These are phyloP conservation scores for Drosophila cognata DNA, from an alignment of 2,888 invertebrate species.

Conservation along the genomic window DNA sequence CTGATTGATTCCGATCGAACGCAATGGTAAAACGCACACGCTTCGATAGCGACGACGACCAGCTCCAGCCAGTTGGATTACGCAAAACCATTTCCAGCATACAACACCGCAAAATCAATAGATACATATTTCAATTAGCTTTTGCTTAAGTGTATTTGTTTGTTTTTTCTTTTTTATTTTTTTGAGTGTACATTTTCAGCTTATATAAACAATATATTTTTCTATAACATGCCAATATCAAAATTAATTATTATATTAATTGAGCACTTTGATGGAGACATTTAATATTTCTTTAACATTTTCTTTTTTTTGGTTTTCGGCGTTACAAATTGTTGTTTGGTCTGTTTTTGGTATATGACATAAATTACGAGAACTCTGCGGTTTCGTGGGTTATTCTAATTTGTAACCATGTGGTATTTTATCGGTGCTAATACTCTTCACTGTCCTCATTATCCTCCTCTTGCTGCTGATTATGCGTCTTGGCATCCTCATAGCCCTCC, in stretches of 20 bases:
- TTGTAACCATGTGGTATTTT: not conserved
- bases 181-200: constrained; percentile 17
- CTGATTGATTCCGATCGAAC: constrained; percentile 80
- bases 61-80: constrained; percentile 45
- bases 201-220: constrained; percentile 42
- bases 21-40: constrained; percentile 46
- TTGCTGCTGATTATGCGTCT: constrained; percentile 53
- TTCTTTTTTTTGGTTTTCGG: not conserved
- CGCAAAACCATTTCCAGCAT: constrained; percentile 64
- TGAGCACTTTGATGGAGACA: not conserved
- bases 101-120: constrained; percentile 33
- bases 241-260: not conserved
- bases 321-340: not conserved
- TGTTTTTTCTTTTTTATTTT: constrained; percentile 9
- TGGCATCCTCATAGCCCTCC: constrained; percentile 73
- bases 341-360: constrained; percentile 24
- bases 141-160: constrained; percentile 25
- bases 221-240: not conserved
- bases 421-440: constrained; percentile 54
- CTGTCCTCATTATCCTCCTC: constrained; percentile 45
- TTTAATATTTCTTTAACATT: not conserved
- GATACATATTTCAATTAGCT: constrained; percentile 74
- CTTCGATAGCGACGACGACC: constrained; percentile 33
- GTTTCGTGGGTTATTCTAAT: not conserved
- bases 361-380: not conserved